A percentile compares a stretch with the other conserved stretches of the same genome.
Conservation (phyloP, 2,113 vertebrate species). For the Amia ocellicauda region DNA sequence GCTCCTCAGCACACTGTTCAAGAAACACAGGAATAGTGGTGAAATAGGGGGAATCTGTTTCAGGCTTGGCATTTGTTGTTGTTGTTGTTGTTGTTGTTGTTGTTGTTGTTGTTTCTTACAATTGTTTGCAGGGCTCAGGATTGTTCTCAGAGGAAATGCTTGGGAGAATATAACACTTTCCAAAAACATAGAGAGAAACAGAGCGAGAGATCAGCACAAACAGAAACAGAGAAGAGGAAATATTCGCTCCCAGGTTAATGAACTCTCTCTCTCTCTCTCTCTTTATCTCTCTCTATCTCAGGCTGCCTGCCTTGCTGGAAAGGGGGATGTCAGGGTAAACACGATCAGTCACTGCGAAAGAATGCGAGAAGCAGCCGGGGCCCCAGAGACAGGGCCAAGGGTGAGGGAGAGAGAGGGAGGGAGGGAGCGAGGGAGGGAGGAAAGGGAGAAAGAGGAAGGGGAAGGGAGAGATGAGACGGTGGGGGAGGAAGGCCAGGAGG, state of each 20-base stretch:
- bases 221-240: no score
- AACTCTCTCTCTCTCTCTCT: conserved; percentile 6
- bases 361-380: conserved; percentile 55
- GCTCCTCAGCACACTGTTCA: no score
- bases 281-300: neutral
- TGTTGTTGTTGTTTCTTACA: no score
- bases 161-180: no score
- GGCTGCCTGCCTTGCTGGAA: conserved; percentile 22
- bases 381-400: conserved; percentile 4
- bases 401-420: neutral
- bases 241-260: neutral
- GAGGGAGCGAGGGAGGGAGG: neutral
- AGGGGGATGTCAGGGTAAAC: conserved; percentile 59
- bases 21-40: no score
- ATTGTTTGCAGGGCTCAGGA: no score
- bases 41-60: no score
- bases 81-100: no score
- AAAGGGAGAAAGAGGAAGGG: neutral
- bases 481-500: neutral
- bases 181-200: neutral
- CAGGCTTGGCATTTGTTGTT: no score
- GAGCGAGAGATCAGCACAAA: neutral
- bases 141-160: no score
- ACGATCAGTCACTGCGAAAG: conserved; percentile 54
- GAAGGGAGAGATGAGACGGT: conserved; percentile 24